These are phyloP conservation scores for Oryzias woworae DNA, from an alignment of 2,113 vertebrate species.

Conservation along the genomic window DNA sequence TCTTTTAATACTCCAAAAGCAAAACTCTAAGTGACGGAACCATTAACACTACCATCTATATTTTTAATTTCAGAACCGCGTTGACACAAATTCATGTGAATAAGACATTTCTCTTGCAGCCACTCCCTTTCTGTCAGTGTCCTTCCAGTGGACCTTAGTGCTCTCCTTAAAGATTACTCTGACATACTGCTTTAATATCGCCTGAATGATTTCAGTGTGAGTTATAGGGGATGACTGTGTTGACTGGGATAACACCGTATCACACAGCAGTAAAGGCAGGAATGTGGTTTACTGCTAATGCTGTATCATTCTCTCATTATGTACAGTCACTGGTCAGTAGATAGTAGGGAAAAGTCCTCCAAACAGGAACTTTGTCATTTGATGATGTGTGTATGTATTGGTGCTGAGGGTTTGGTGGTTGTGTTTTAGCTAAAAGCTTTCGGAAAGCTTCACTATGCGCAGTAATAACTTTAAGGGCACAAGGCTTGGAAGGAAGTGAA, in stretches of 20 bases:
- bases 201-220: conserved; percentile 14
- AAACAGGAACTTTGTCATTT: conserved; percentile 40
- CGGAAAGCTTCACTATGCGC: conserved; percentile 26
- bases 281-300: conserved; percentile 20
- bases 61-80: conserved; percentile 23
- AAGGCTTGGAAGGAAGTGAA: conserved; percentile 20
- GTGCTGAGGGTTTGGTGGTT: not conserved
- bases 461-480: conserved; percentile 25
- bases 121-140: conserved; percentile 57
- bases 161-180: conserved; percentile 13
- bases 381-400: not conserved
- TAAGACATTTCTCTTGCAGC: conserved; percentile 54
- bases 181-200: conserved; percentile 21
- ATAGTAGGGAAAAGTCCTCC: conserved; percentile 10
- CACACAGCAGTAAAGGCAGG: conserved; percentile 6
- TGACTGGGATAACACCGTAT: conserved; percentile 3
- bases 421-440: conserved; percentile 19
- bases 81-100: conserved; percentile 45
- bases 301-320: conserved; percentile 37
- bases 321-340: not conserved
- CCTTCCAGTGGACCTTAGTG: conserved; percentile 27
- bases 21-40: not conserved
- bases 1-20: not conserved
- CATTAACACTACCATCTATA: conserved; percentile 2
- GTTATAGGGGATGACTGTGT: conserved; percentile 1